A percentile compares a stretch with the other conserved stretches of the same genome.
Conservation (phyloP, 2,113 vertebrate genomes). For the Mormyrus iriodes region DNA sequence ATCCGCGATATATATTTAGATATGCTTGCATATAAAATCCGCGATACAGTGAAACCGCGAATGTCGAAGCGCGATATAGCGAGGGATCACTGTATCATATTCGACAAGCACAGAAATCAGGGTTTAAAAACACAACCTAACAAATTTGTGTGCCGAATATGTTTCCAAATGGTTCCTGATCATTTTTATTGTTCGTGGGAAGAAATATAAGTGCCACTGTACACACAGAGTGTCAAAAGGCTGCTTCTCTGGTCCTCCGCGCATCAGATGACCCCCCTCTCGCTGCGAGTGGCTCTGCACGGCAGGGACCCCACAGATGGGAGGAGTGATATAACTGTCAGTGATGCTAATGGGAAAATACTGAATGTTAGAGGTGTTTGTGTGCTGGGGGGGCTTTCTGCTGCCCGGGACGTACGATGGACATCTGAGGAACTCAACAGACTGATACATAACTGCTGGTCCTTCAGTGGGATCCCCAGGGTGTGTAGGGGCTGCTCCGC, state of each 20-base stretch:
- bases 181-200: not conserved
- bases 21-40: too few species aligned
- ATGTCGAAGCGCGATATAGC: too few species aligned
- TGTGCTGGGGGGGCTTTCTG: not conserved
- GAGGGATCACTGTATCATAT: too few species aligned
- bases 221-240: not conserved
- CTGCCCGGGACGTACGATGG: not conserved
- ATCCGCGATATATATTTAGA: too few species aligned
- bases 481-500: not conserved
- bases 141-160: not conserved
- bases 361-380: not conserved
- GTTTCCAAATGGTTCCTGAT: not conserved
- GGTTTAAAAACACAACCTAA: not conserved
- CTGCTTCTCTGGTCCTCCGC: not conserved
- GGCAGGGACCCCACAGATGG: not conserved
- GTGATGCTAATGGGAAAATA: not conserved
- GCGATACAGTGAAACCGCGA: too few species aligned
- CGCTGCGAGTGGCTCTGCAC: not conserved
- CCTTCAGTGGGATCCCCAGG: not conserved
- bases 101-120: not conserved
- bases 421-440: not conserved
- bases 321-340: not conserved
- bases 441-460: not conserved
- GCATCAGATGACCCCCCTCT: not conserved
- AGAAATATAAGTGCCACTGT: not conserved